These are phyloP conservation scores for Sebastes goodei DNA, from an alignment of 2,797 vertebrate genomes.

Conservation along the genomic window DNA sequence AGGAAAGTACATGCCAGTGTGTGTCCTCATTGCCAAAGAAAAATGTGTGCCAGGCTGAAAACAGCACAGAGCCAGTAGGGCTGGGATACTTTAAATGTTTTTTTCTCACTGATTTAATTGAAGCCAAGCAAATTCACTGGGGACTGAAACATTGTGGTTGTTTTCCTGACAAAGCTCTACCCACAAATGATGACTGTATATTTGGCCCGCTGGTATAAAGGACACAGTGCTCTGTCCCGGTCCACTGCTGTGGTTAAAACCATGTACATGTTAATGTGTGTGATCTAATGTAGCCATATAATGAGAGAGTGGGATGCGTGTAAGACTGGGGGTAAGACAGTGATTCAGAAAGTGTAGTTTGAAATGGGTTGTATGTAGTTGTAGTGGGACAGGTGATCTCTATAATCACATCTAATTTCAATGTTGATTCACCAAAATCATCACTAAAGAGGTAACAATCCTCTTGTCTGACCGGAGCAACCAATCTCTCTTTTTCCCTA, in stretches of 20 bases:
- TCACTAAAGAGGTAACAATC: too few relatives aligned
- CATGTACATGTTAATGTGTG: not conserved
- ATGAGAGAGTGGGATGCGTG: not conserved
- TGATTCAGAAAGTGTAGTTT: not conserved
- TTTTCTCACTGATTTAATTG: conserved; percentile 55
- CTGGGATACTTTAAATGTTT: conserved; percentile 27
- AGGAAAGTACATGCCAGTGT: conserved; percentile 11
- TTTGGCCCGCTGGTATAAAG: conserved; percentile 9
- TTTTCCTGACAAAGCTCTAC: conserved; percentile 49
- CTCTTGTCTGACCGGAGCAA: too few relatives aligned
- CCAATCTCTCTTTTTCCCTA: too few relatives aligned
- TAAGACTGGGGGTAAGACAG: not conserved
- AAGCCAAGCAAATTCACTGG: conserved; percentile 40
- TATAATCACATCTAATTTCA: too few relatives aligned
- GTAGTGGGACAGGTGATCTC: too few relatives aligned
- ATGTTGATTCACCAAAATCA: too few relatives aligned
- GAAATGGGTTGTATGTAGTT: too few relatives aligned
- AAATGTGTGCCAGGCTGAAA: conserved; percentile 36
- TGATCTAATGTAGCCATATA: conserved; percentile 15
- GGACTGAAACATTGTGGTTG: conserved; percentile 34
- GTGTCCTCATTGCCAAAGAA: conserved; percentile 10
- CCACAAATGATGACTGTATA: conserved; percentile 48
- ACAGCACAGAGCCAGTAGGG: not conserved
- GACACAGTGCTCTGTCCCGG: not conserved
- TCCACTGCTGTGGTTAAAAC: conserved; percentile 1